Conservation (phyloP, 2,113 vertebrate species). For the Montifringilla adamsi region DNA sequence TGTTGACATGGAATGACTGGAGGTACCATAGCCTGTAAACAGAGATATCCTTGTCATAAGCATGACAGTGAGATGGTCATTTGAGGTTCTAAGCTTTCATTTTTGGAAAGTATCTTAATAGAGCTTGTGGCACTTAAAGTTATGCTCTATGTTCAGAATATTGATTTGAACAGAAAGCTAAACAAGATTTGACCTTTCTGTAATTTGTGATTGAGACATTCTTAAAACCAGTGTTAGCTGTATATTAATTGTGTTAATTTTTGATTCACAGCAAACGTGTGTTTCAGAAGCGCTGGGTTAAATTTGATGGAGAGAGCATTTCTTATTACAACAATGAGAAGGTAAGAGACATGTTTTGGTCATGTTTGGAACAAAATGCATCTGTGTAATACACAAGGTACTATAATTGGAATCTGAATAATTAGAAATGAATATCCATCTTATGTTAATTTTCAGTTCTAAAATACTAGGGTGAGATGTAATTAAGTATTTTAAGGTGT, state of each 20-base stretch:
- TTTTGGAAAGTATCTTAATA: not conserved
- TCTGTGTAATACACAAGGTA: not conserved
- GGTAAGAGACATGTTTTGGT: conserved; percentile 66
- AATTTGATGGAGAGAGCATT: conserved; percentile 87
- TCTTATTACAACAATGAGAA: conserved; percentile 94
- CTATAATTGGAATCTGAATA: not conserved
- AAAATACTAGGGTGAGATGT: not conserved
- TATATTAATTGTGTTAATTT: not conserved
- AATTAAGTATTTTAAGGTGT: not conserved
- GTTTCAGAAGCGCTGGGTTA: conserved; percentile 95
- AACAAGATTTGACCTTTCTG: not conserved
- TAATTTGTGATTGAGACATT: not conserved
- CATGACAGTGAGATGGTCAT: not conserved
- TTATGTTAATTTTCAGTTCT: not conserved
- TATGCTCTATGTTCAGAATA: not conserved
- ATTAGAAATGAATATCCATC: not conserved
- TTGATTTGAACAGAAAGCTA: not conserved
- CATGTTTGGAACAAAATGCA: not conserved
- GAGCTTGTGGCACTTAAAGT: not conserved
- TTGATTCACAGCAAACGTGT: conserved; percentile 81
- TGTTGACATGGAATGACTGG: not conserved
- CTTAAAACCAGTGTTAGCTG: not conserved
- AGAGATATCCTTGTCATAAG: not conserved
- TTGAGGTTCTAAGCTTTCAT: not conserved
- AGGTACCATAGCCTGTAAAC: not conserved